Evolutionary conservation across 2,797 vertebrate species (phyloP), one percentile per base, ranked within the genome.

Genomic region (Sebastes variabilis): DNA sequence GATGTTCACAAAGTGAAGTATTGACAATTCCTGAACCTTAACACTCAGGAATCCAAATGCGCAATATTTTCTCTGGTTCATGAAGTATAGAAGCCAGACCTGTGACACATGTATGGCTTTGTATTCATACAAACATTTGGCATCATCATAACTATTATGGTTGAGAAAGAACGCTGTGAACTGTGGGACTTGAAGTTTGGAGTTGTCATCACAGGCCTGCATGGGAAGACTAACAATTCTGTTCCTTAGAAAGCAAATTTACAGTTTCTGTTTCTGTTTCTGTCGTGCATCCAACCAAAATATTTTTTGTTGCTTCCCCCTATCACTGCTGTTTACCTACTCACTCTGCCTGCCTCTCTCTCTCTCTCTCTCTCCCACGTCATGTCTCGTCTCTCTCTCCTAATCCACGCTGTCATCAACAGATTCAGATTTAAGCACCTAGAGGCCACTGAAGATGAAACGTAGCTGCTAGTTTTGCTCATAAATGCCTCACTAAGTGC

Each of bases 381-480:
- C 59, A 72, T 27, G 60, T 49, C 72, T 75, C 8, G 20, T 78
- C 29, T 84, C 69, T 66, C 61, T 69, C 55, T 68, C 75, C 60
- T 86, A 83, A 93, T 88, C 76, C 81, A 83, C 7, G 2, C 79
- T 82, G 83, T 89, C 86, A 88, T 90, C 83, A 65, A 29, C 80
- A 85, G 67, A 88, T 86, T 88, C 76, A 67, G 67, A 76, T 76
- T 88, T 83, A 84, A 84, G 72, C 72, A 83, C 82, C 85, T 66
- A 76, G 67, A 70, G 86, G 83, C 89, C 81, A 85, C 56, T 79
- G 64, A 73, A 86, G 77, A 87, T 91, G 75, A 90, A 93, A 84
- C 70, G 66, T 81, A 73, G 75, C 73, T 77, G 69, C 73, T 88
- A 78, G 80, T 72, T 88, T 92, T 74, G 69, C 85, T 87, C 72